Evolutionary conservation across 64 coral and sea anemone species (phyloP), one percentile per base, ranked within the genome.

Genomic region (Stichodactyla helianthus): DNA sequence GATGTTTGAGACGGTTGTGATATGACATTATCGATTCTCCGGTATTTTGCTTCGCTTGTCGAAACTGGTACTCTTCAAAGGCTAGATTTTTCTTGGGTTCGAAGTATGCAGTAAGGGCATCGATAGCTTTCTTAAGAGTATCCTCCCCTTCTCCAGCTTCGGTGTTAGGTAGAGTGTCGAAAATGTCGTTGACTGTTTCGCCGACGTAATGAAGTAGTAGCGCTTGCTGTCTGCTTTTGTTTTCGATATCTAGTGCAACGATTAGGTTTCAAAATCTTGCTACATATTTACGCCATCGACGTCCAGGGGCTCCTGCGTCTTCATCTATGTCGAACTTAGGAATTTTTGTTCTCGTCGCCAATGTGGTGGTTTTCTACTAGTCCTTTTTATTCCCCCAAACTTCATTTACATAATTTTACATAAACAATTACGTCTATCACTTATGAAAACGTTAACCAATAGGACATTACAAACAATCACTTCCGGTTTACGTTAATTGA

Each of bases 161-260:
- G 55, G 85, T 79, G 52, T 67, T 78, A 35, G 25, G 20, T 6
- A 59, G 68, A 8, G 85, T 84, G 23, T 89, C 88, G 77, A 76
- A 91, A 63, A 89, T 89, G 51, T 91, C 89, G 84, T 92, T 92
- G 55, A 70, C 68, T 18, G 71, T 23, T 86, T 87, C 90, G 4
- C 90, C 83, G 17, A 83, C 89, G 54, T 91, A 91, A 77, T 91
- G 77, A 16, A 82, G 90, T 18, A 86, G 76, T 18, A 87, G 57
- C 28, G 89, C 83, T 81, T 59, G 44, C 77, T 93, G 83, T 31
- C 28, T 31, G 28, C 28, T 31, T 31, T 31, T 31, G 28, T 31
- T 31, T 31, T 31, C 28, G 28, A n/a, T n/a, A n/a, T n/a, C n/a
- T n/a, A n/a, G n/a, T n/a, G n/a, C n/a, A n/a, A n/a, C n/a, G n/a